Percentiles rank a stretch among this genome's conserved stretches.
These are phyloP conservation scores for Bursaphelenchus okinawaensis DNA, from an alignment of 2,888 invertebrate genomes.

Conservation along the genomic window DNA sequence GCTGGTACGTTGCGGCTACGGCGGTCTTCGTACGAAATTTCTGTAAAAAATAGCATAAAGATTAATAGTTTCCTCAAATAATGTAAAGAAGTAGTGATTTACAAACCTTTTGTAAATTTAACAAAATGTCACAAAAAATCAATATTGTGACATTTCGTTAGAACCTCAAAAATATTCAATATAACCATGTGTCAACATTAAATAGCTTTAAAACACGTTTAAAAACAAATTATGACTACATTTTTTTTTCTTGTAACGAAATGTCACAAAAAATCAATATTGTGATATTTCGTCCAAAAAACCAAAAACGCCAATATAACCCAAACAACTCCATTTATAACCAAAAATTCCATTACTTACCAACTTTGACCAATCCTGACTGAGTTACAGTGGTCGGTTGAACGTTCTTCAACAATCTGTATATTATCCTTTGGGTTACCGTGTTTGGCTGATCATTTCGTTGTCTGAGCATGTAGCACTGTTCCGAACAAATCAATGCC, in stretches of 20 bases:
- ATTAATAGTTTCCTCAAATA: too few relatives aligned
- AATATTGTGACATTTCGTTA: too few relatives aligned
- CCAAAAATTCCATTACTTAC: constrained; percentile 11
- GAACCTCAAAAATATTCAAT: too few relatives aligned
- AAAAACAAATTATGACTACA: not conserved
- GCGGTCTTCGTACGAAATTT: not conserved
- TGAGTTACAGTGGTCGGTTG: constrained; percentile 14
- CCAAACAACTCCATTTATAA: not conserved
- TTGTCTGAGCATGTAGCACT: constrained; percentile 43
- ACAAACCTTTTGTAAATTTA: too few relatives aligned
- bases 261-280: not conserved
- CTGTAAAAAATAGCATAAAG: too few relatives aligned
- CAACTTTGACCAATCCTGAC: constrained; percentile 18
- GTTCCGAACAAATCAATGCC: constrained; percentile 48
- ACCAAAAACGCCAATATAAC: not conserved
- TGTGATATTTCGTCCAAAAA: not conserved
- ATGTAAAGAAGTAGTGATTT: too few relatives aligned
- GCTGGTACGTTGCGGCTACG: not conserved
- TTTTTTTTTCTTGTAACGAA: not conserved
- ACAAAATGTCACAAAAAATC: too few relatives aligned
- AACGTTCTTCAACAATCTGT: constrained; percentile 35
- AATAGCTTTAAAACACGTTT: not conserved
- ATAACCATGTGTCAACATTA: too few relatives aligned
- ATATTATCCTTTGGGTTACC: constrained; percentile 43
- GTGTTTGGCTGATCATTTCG: constrained; percentile 36